Evolutionary conservation across 1,140 invertebrate species (phyloP).

Genomic region (Zaprionus ornatus): DNA sequence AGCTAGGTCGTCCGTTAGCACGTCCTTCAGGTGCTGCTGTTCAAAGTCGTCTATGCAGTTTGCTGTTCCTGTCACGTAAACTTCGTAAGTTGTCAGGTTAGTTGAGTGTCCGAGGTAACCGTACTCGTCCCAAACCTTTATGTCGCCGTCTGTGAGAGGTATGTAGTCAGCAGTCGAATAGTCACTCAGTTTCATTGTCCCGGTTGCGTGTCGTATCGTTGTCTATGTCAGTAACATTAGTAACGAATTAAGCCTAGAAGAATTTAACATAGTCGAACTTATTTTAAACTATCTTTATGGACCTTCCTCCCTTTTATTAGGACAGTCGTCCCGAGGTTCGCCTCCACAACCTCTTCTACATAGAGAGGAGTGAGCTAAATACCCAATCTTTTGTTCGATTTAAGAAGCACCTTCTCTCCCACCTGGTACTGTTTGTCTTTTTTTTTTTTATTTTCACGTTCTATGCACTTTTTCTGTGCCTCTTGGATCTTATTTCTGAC

Average conservation of each 20-base stretch:
- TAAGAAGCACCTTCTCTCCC: neutral
- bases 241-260: no score
- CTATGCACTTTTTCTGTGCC: no score
- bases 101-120: slow-evolving; percentile 15
- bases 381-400: neutral
- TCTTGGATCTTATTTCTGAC: no score
- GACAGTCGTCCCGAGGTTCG: neutral
- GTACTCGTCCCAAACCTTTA: slow-evolving; percentile 18
- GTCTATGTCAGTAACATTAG: neutral
- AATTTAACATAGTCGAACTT: neutral
- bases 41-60: neutral
- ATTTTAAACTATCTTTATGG: no score
- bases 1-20: slow-evolving; percentile 23
- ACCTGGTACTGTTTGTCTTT: neutral
- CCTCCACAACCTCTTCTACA: neutral
- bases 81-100: slow-evolving; percentile 11
- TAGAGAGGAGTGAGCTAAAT: neutral
- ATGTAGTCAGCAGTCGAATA: slow-evolving; percentile 18
- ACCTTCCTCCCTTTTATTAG: neutral
- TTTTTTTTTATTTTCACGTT: neutral
- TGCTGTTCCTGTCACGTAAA: neutral
- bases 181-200: slow-evolving; percentile 9
- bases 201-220: neutral
- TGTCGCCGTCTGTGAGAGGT: slow-evolving; percentile 11
- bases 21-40: slow-evolving; percentile 11